Conservation (phyloP, 1,140 invertebrate species). For the Drosophila repletoides region DNA sequence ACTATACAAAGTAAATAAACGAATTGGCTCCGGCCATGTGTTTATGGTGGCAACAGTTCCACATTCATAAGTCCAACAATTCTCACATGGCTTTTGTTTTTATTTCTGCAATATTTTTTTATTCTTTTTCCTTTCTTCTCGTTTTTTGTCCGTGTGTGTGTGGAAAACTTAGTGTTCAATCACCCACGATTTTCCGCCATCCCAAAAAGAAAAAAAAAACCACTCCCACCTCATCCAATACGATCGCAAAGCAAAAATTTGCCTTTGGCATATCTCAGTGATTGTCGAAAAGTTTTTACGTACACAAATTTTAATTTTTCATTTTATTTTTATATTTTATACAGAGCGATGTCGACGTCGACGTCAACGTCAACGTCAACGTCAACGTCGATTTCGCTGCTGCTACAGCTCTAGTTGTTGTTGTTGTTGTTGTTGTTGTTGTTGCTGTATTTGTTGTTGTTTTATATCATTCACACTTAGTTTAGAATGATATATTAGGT, state of each 20-base stretch:
- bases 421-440: neutral
- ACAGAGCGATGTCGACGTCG: neutral
- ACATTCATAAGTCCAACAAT: constrained; percentile 13
- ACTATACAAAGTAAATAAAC: constrained; percentile 78
- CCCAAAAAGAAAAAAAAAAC: no score
- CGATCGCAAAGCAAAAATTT: constrained; percentile 7
- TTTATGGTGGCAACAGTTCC: constrained; percentile 46
- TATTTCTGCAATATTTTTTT: constrained; percentile 28
- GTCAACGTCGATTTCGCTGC: neutral
- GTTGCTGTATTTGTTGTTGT: constrained; percentile 30
- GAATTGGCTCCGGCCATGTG: constrained; percentile 67
- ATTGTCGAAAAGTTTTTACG: constrained; percentile 39
- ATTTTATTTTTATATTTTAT: constrained; percentile 57
- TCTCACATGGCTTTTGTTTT: constrained; percentile 30
- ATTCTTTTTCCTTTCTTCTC: neutral
- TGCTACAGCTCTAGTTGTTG: neutral
- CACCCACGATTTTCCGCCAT: constrained; percentile 21
- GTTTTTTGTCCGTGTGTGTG: neutral
- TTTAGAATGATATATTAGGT: constrained; percentile 62
- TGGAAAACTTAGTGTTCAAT: constrained; percentile 36
- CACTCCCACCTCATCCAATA: constrained; percentile 26
- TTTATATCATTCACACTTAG: constrained; percentile 66
- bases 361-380: neutral
- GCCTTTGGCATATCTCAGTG: constrained; percentile 27
- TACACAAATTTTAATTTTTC: constrained; percentile 40